Evolutionary conservation across 2,888 invertebrate species (phyloP).

Genomic region (Achlya flavicornis): DNA sequence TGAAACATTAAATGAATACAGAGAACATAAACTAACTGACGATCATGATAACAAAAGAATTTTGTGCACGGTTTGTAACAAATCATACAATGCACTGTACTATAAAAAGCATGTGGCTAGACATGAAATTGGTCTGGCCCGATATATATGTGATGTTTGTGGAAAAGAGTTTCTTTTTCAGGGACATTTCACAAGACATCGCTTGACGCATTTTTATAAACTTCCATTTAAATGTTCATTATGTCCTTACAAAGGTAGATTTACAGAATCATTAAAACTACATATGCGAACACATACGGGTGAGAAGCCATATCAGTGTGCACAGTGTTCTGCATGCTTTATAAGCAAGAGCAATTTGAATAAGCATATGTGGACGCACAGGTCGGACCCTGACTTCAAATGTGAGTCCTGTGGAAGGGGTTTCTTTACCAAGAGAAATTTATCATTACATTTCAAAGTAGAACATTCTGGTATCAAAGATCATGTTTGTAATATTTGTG

Average conservation of each 20-base stretch:
- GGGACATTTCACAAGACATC: constrained; percentile 62
- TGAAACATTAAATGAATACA: constrained; percentile 55
- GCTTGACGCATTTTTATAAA: constrained; percentile 67
- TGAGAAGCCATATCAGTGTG: constrained; percentile 72
- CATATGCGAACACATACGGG: constrained; percentile 76
- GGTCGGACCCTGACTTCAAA: constrained; percentile 57
- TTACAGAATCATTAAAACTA: constrained; percentile 68
- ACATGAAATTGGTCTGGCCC: constrained; percentile 42
- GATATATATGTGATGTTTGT: constrained; percentile 72
- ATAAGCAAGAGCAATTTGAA: constrained; percentile 74
- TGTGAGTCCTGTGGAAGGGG: constrained; percentile 69
- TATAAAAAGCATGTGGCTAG: constrained; percentile 61
- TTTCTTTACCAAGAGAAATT: constrained; percentile 60
- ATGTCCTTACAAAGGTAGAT: constrained; percentile 73
- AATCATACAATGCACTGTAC: constrained; percentile 58
- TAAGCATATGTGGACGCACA: constrained; percentile 66
- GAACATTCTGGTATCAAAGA: constrained; percentile 72
- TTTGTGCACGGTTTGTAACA: constrained; percentile 65
- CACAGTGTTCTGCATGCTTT: constrained; percentile 65
- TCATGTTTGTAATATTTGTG: constrained; percentile 67
- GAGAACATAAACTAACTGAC: constrained; percentile 55
- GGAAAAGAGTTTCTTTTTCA: constrained; percentile 65
- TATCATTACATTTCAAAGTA: constrained; percentile 71
- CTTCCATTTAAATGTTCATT: constrained; percentile 67
- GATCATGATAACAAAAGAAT: constrained; percentile 65